Conservation (phyloP, 2,888 invertebrate genomes). For the Agrotis segetum region DNA sequence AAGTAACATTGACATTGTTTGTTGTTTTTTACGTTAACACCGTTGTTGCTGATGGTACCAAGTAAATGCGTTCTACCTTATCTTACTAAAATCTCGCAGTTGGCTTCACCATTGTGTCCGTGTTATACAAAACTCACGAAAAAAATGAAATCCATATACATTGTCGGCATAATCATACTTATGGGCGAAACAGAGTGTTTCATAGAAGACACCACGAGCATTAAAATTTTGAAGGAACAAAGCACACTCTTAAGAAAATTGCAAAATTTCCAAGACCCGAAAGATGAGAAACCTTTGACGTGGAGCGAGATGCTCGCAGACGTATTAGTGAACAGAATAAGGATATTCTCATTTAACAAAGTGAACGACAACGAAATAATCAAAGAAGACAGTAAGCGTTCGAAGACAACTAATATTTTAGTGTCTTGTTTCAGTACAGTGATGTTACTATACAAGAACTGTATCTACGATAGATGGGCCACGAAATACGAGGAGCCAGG, state of each 20-base stretch:
- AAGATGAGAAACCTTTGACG: conserved; percentile 74
- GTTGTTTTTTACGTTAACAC: conserved; percentile 22
- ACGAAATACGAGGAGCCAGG: conserved; percentile 51
- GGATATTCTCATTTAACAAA: conserved; percentile 75
- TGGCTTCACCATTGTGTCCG: conserved; percentile 77
- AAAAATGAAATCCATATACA: conserved; percentile 79
- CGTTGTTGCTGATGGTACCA: conserved; percentile 73
- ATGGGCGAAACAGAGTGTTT: conserved; percentile 73
- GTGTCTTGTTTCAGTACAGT: conserved; percentile 75
- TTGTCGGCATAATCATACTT: conserved; percentile 77
- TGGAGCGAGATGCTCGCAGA: conserved; percentile 86
- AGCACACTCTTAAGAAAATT: conserved; percentile 82
- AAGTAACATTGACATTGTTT: too few relatives aligned
- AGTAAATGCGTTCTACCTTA: conserved; percentile 76
- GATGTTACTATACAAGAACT: conserved; percentile 77
- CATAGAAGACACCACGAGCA: conserved; percentile 66
- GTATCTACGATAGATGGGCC: conserved; percentile 74
- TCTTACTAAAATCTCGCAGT: conserved; percentile 82
- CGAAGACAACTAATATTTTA: conserved; percentile 57
- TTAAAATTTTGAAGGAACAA: conserved; percentile 73
- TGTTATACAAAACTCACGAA: conserved; percentile 73
- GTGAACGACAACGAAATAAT: conserved; percentile 62
- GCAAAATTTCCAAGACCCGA: conserved; percentile 76
- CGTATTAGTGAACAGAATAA: conserved; percentile 81
- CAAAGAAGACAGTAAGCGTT: conserved; percentile 47